These are phyloP conservation scores for Hirundo rustica DNA, from an alignment of 2,797 vertebrate genomes.

Conservation along the genomic window DNA sequence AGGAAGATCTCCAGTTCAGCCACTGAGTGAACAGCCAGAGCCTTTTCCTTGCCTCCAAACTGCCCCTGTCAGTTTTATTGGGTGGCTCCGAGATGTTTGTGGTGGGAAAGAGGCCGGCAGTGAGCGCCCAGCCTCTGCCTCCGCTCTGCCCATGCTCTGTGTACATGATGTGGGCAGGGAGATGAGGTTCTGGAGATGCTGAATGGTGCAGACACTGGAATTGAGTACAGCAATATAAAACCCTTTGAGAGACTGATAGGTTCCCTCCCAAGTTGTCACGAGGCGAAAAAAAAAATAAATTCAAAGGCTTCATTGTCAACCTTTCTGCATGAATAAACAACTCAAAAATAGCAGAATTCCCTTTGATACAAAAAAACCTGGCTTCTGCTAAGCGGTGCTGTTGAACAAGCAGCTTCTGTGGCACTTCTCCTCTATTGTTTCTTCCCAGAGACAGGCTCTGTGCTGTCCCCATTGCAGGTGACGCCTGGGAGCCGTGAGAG, in stretches of 20 bases:
- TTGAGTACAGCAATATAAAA: background rate
- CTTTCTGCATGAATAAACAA: constrained; percentile 3
- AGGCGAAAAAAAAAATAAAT: background rate
- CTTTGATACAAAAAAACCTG: background rate
- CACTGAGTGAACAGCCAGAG: background rate
- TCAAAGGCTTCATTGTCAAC: background rate
- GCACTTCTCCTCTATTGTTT: constrained; percentile 20
- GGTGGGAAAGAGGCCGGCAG: background rate
- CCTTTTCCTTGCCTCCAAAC: background rate
- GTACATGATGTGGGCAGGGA: background rate
- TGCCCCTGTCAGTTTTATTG: background rate
- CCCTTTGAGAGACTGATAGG: background rate
- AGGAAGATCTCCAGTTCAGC: background rate
- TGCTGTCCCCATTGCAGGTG: constrained; percentile 12
- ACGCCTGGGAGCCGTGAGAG: background rate
- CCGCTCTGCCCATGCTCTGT: background rate
- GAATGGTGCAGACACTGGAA: background rate
- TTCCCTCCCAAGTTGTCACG: background rate
- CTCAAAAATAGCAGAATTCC: constrained; percentile 14
- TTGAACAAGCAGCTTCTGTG: constrained; percentile 23
- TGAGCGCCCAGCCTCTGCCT: background rate
- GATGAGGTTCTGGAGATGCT: background rate
- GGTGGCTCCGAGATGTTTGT: background rate
- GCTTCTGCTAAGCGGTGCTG: background rate
- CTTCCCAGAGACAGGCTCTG: background rate